phyloP scores from a whole-genome alignment of 2,888 invertebrate species.

The Lordiphosa andalusiaca region DNA sequence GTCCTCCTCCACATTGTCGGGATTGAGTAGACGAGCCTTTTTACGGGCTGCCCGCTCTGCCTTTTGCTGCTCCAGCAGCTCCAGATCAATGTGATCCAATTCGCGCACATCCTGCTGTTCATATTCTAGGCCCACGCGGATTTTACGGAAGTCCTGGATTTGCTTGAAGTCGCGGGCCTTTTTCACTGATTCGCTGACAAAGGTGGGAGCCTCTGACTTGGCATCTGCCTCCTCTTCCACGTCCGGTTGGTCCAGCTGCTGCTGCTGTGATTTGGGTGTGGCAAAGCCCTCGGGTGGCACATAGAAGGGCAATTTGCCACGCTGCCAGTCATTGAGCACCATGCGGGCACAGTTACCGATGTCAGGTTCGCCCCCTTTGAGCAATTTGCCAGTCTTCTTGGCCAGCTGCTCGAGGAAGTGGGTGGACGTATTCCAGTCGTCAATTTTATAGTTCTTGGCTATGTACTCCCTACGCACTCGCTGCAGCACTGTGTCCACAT shows the following conservation, averaged over 20 bases:
- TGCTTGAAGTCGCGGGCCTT: slow-evolving; percentile 80
- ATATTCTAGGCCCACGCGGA: slow-evolving; percentile 87
- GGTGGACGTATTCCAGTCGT: slow-evolving; percentile 88
- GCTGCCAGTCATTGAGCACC: slow-evolving; percentile 99
- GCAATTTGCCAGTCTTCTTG: slow-evolving; percentile 90
- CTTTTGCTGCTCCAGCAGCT: slow-evolving; percentile 82
- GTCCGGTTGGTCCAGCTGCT: slow-evolving; percentile 38
- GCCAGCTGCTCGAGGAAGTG: slow-evolving; percentile 97
- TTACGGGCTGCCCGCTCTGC: slow-evolving; percentile 75
- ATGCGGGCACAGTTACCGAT: slow-evolving; percentile 93
- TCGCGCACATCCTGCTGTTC: slow-evolving; percentile 82
- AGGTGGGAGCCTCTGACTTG: slow-evolving; percentile 75
- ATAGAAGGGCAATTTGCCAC: slow-evolving; percentile 98
- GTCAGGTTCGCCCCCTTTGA: slow-evolving; percentile 99
- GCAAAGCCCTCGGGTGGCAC: slow-evolving; percentile 92
- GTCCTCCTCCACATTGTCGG: slow-evolving; percentile 76
- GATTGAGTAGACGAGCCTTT: slow-evolving; percentile 73
- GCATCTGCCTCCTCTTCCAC: slow-evolving; percentile 51
- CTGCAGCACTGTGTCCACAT: slow-evolving; percentile 91
- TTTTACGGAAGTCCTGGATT: slow-evolving; percentile 91
- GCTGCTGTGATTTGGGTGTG: slow-evolving; percentile 83
- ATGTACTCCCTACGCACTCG: slow-evolving; percentile 95
- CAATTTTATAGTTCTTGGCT: slow-evolving; percentile 92
- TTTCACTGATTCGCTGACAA: slow-evolving; percentile 80
- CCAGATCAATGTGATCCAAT: slow-evolving; percentile 82